phyloP scores from a whole-genome alignment of 1,140 invertebrate species.

The Drosophila watanabei region DNA sequence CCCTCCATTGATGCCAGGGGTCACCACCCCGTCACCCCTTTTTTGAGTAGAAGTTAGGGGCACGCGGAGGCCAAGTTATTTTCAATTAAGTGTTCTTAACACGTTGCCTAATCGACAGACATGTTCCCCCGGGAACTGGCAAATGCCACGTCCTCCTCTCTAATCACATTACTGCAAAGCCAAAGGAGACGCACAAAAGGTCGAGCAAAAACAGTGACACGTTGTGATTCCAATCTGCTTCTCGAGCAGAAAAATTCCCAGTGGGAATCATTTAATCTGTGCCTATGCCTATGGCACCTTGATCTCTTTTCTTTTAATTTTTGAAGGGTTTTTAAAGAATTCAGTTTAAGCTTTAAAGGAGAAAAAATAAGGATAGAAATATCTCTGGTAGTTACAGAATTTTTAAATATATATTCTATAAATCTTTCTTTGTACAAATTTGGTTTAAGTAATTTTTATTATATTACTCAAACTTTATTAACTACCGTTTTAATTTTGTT shows the following conservation, averaged over 20 bases:
- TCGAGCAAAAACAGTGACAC: slow-evolving; percentile 36
- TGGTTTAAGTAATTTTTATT: too few relatives aligned
- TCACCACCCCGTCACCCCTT: slow-evolving; percentile 20
- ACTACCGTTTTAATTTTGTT: too few relatives aligned
- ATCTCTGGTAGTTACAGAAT: too few relatives aligned
- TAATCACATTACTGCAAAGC: slow-evolving; percentile 45
- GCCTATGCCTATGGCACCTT: background rate
- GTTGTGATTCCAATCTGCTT: slow-evolving; percentile 32
- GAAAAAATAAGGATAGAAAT: too few relatives aligned
- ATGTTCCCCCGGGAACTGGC: slow-evolving; percentile 36
- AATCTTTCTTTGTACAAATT: too few relatives aligned
- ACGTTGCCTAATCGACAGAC: slow-evolving; percentile 51
- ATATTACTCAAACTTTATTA: too few relatives aligned
- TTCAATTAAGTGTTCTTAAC: slow-evolving; percentile 61
- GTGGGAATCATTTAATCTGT: slow-evolving; percentile 8
- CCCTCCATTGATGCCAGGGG: slow-evolving; percentile 4
- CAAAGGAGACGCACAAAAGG: slow-evolving; percentile 43
- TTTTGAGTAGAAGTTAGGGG: background rate
- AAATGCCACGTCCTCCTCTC: slow-evolving; percentile 18
- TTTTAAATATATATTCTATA: too few relatives aligned
- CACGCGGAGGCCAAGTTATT: slow-evolving; percentile 45
- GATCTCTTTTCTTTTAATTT: background rate
- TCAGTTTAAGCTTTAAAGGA: background rate
- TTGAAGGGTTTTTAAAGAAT: background rate
- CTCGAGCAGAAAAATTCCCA: background rate